Evolutionary conservation across 1,140 invertebrate genomes (phyloP), one percentile per base, ranked within the genome.

Genomic region (Chionoecetes opilio): DNA sequence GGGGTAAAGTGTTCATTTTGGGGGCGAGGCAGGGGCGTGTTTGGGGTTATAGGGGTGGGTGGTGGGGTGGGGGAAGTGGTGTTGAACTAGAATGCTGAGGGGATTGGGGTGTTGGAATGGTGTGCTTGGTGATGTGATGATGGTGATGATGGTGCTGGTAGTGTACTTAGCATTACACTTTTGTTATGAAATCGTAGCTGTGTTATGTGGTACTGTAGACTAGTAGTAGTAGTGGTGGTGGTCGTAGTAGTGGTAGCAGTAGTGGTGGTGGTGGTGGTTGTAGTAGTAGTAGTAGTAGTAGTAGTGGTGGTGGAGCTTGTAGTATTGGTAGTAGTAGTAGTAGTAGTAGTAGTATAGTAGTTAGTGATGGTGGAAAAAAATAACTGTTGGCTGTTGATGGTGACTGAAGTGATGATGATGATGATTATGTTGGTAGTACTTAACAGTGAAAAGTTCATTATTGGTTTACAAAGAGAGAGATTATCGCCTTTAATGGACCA

Each of bases 301-400:
- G 21, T 26, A n/a, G 21, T 21, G n/a, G 21, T 21, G 21, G 8
- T n/a, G n/a, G 21, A 5, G 53, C 2, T 75, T 6, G 0, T n/a
- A 75, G 6, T 11, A n/a, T 9, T 53, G 53, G 21, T 75, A 17
- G 63, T 75, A 26, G 63, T n/a, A 26, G 0, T n/a, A 75, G 63
- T 75, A 8, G 21, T 21, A n/a, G 63, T 75, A n/a, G 63, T 21
- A 26, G n/a, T n/a, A n/a, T n/a, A 26, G n/a, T n/a, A n/a, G n/a
- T n/a, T n/a, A n/a, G 63, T 75, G 63, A 21, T 75, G 63, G 63
- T 75, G 63, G 63, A n/a, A n/a, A n/a, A n/a, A n/a, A n/a, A n/a
- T n/a, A n/a, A n/a, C n/a, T 75, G 63, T 11, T 75, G 63, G n/a
- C 41, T 75, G 63, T 17, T 75, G 63, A n/a, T 75, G n/a, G 63